phyloP scores from a whole-genome alignment of 2,797 vertebrate species.

The Tenualosa thibaudeaui region DNA sequence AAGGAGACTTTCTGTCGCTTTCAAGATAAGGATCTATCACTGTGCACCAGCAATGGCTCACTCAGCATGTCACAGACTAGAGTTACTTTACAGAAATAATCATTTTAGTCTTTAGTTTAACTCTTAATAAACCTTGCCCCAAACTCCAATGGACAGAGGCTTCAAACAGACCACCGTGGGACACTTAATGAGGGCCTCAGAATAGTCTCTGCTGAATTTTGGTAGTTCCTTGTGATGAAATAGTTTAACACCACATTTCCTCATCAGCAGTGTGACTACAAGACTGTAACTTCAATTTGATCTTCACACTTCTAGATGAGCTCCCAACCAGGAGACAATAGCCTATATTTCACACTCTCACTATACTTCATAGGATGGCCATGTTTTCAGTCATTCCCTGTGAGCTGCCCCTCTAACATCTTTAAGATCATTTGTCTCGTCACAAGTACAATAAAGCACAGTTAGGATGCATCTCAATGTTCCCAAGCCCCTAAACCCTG shows the following conservation, averaged over 20 bases:
- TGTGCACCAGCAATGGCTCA: background rate
- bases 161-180: background rate
- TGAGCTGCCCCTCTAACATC: too few species aligned
- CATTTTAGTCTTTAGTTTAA: background rate
- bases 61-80: background rate
- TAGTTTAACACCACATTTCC: background rate
- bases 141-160: background rate
- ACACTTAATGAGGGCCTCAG: background rate
- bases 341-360: background rate
- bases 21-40: background rate
- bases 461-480: too few species aligned
- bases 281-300: slow-evolving; percentile 4
- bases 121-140: background rate
- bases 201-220: too few species aligned
- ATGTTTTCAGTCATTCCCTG: background rate
- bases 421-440: background rate
- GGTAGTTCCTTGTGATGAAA: background rate
- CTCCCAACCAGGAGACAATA: background rate
- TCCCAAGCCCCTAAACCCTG: too few species aligned
- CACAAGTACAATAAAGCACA: background rate
- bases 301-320: background rate
- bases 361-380: background rate
- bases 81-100: background rate
- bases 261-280: background rate
- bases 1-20: background rate